These are phyloP conservation scores for Gavialis gangeticus DNA, from an alignment of 2,113 vertebrate species.

Conservation along the genomic window DNA sequence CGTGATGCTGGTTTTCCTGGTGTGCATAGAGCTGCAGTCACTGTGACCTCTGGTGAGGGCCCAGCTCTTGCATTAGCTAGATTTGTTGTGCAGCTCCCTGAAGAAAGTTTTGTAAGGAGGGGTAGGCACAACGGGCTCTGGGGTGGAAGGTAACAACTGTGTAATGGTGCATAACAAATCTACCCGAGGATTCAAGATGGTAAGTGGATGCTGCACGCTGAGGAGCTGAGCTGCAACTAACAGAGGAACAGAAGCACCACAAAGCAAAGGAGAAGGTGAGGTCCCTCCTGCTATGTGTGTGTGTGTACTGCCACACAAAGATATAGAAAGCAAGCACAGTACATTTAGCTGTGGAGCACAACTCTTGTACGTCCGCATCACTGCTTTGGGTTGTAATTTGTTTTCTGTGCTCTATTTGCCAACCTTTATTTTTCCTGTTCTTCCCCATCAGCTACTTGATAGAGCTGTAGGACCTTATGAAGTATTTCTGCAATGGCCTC, in stretches of 20 bases:
- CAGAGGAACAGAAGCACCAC: no score
- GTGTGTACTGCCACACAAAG: no score
- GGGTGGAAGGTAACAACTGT: not conserved
- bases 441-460: not conserved
- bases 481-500: not conserved
- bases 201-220: not conserved
- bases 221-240: no score
- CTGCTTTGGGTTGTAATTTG: no score
- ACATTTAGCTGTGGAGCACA: no score
- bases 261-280: no score
- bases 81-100: not conserved
- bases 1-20: not conserved
- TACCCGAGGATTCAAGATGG: not conserved
- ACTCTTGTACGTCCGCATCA: no score
- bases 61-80: no score
- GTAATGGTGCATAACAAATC: not conserved
- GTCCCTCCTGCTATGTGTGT: no score
- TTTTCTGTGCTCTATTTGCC: no score
- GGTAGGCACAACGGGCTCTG: not conserved
- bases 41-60: no score
- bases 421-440: fast-evolving
- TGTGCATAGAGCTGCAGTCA: not conserved
- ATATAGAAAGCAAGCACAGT: no score
- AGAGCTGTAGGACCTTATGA: not conserved
- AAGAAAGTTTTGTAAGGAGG: not conserved